Conservation (phyloP, 1,140 invertebrate genomes). For the Drosophila carrolli region DNA sequence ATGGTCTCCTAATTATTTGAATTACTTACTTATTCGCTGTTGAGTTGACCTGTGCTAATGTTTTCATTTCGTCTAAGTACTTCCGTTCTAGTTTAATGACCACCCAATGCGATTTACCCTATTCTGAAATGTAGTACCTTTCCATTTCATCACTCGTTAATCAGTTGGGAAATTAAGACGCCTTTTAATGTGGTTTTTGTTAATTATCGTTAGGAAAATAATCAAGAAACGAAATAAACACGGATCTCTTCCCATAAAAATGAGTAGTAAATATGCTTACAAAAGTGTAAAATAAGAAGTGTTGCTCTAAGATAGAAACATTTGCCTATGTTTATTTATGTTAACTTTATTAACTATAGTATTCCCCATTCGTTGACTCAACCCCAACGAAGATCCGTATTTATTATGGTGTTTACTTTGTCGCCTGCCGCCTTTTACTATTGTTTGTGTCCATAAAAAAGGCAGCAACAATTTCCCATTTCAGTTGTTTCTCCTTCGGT, state of each 20-base stretch:
- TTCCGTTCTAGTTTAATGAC: slow-evolving; percentile 54
- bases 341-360: slow-evolving; percentile 10
- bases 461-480: slow-evolving; percentile 38
- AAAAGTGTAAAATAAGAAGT: no score
- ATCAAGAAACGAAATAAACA: neutral
- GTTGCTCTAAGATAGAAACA: no score
- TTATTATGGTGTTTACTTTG: slow-evolving; percentile 76
- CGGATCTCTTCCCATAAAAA: no score
- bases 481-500: slow-evolving; percentile 56
- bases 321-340: no score
- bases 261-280: no score
- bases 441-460: slow-evolving; percentile 63
- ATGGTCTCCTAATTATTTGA: slow-evolving; percentile 56
- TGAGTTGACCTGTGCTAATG: slow-evolving; percentile 60
- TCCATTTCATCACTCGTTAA: slow-evolving; percentile 21
- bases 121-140: neutral
- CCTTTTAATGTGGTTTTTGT: slow-evolving; percentile 7
- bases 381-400: slow-evolving; percentile 12
- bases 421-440: slow-evolving; percentile 72
- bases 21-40: slow-evolving; percentile 47
- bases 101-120: neutral
- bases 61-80: slow-evolving; percentile 63
- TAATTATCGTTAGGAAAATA: neutral
- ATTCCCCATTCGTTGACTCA: slow-evolving; percentile 3
- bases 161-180: neutral